Base-by-base conservation (phyloP, 1,140 invertebrate species). In the fruit fly (Drosophila melanogaster) region DNA sequence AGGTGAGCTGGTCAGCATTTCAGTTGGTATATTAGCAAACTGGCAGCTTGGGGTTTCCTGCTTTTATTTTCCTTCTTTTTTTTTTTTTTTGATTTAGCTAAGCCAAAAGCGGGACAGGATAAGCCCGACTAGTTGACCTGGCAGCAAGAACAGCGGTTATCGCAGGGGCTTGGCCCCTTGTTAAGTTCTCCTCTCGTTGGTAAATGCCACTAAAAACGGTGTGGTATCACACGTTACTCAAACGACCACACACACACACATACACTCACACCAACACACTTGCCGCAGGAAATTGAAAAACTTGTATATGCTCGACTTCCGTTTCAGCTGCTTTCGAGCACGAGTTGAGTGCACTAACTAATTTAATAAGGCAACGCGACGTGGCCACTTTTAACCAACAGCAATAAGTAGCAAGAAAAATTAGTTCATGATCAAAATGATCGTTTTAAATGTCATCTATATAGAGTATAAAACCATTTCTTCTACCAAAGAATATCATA, bases 271-370 rank as follows among this genome's bases (percentile, higher is more conserved):
- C 33, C n/a, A n/a, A 17, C 30, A 43, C 19, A 33, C 43, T 30
- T 17, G 50, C 37, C 38, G 50, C 76, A 89, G 84, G 84, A 89
- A 89, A 89, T 89, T 90, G 84, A 89, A 87, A 87, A 87, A 87
- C 76, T 89, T 87, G 79, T 79, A 73, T 89, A 80, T 77, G 72
- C 58, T 72, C 60, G 72, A 80, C 84, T 59, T 87, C 84, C 84
- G 84, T 77, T 83, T 87, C 78, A 72, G 81, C 64, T 75, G 75
- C 50, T 59, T 62, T 56, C 47, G 51, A 49, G 71, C 54, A 57
- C 61, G 65, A 74, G 61, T 77, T 80, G 73, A 89, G 80, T 78
- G 84, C 55, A 77, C 69, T 64, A 56, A 80, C 85, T 90, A 89
- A 89, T 90, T 89, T 85, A 89, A 89, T 89, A 89, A 89, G 69